Evolutionary conservation across 2,797 vertebrate genomes (phyloP), one percentile per base, ranked within the genome.

Genomic region (Falco concolor): DNA sequence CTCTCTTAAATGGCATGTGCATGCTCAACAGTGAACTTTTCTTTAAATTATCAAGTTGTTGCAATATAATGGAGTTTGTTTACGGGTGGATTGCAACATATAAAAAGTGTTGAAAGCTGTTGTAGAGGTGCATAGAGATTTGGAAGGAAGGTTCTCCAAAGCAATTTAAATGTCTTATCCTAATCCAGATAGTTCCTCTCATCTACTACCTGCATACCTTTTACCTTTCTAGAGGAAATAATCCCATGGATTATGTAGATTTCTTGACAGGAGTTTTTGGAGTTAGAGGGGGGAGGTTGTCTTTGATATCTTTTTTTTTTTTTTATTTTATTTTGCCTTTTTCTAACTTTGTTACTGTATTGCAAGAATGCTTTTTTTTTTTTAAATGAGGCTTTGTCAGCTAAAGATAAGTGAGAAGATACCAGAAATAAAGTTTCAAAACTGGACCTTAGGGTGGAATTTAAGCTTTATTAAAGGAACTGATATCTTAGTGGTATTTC

Each of bases 1-100:
- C 75, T 92, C 68, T 92, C 61, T 80, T 69, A 82, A 85, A 82
- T 76, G 60, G 89, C 94, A 91, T 96, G 93, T 94, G 79, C 92
- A 89, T 90, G 86, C 47, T 96, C 47, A 82, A 36, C 28, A 65
- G 60, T 60, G 81, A 94, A 67, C 30, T 70, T 70, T 23, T 36
- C 69, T 89, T 92, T 59, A 85, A 87, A 64, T 54, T 2, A 68
- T 18, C 2, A 17, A 61, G 30, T 53, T 82, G 12, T 87, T 90
- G 56, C 60, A 72, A 5, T 77, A n/a, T 56, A 83, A 65, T 45
- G 36, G 70, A 54, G 38, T 69, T 88, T 86, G 34, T 73, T 27
- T 53, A 13, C 12, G 61, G 32, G 25, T 79, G 57, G 38, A 44
- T 80, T 81, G 45, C 59, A 87, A 60, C 32, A 13, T 24, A 38